Conservation (phyloP, 1,140 invertebrate species). For the Scylla paramamosain region DNA sequence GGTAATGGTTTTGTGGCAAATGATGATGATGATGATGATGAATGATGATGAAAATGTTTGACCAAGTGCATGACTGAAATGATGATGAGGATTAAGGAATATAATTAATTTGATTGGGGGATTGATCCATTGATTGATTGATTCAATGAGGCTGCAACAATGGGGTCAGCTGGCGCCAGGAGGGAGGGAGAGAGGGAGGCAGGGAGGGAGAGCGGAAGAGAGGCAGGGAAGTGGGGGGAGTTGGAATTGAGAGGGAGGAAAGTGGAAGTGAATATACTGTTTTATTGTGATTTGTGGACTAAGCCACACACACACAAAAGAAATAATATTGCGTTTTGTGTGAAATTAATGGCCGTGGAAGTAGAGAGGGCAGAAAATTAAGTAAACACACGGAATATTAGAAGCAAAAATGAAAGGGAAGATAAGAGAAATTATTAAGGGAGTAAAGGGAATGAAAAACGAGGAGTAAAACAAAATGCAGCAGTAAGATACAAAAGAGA, state of each 20-base stretch:
- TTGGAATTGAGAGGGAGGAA: too few relatives aligned
- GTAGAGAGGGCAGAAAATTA: background rate
- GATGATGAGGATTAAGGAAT: too few relatives aligned
- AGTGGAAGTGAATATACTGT: background rate
- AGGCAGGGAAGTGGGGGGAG: background rate
- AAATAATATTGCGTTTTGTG: too few relatives aligned
- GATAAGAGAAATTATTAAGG: background rate
- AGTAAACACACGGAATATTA: too few relatives aligned
- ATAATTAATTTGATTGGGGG: too few relatives aligned
- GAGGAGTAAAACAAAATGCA: background rate
- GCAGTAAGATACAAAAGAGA: background rate
- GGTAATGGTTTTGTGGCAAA: background rate
- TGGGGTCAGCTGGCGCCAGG: too few relatives aligned
- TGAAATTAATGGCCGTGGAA: too few relatives aligned
- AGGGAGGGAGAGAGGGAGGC: too few relatives aligned
- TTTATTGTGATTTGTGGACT: background rate
- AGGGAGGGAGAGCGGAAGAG: too few relatives aligned
- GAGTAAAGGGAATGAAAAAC: background rate
- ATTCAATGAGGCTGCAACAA: too few relatives aligned
- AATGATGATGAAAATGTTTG: background rate
- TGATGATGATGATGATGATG: constrained; percentile 1
- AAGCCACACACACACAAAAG: background rate
- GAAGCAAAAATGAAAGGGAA: background rate
- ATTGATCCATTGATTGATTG: too few relatives aligned
- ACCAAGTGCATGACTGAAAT: background rate